Percentiles rank a stretch among this genome's conserved stretches.
These are phyloP conservation scores for Chiroxiphia lanceolata DNA, from an alignment of 2,797 vertebrate species.

Conservation along the genomic window DNA sequence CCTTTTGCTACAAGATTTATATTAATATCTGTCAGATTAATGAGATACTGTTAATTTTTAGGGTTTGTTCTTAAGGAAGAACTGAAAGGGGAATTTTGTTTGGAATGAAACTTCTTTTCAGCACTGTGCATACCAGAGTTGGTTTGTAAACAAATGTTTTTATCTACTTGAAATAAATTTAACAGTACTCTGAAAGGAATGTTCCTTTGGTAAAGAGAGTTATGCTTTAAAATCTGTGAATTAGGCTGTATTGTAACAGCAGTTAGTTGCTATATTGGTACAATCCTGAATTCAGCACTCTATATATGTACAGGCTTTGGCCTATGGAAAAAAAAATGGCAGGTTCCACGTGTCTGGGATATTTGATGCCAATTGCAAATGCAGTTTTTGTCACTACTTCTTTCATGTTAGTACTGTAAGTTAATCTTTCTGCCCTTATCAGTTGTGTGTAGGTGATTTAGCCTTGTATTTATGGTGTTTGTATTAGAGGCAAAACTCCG, in stretches of 20 bases:
- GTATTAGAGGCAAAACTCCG: background rate
- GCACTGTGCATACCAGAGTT: background rate
- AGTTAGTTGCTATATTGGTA: background rate
- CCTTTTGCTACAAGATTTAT: background rate
- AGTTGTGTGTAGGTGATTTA: background rate
- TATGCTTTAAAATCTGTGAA: background rate
- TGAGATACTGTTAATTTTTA: background rate
- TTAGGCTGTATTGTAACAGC: background rate
- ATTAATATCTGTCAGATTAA: background rate
- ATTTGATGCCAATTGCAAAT: background rate
- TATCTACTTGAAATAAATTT: background rate
- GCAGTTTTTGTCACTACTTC: background rate
- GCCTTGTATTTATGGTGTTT: background rate
- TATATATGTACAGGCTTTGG: background rate
- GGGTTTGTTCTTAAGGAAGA: background rate
- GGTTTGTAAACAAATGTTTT: background rate
- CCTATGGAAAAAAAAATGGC: background rate
- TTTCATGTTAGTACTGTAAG: background rate
- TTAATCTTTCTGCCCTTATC: background rate
- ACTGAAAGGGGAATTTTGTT: background rate
- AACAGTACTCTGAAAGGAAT: background rate
- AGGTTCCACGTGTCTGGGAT: background rate
- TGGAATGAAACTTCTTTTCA: background rate
- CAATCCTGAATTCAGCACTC: background rate
- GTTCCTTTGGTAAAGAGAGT: background rate